Conservation (phyloP, 2,797 vertebrate genomes). For the Chrosomus eos region DNA sequence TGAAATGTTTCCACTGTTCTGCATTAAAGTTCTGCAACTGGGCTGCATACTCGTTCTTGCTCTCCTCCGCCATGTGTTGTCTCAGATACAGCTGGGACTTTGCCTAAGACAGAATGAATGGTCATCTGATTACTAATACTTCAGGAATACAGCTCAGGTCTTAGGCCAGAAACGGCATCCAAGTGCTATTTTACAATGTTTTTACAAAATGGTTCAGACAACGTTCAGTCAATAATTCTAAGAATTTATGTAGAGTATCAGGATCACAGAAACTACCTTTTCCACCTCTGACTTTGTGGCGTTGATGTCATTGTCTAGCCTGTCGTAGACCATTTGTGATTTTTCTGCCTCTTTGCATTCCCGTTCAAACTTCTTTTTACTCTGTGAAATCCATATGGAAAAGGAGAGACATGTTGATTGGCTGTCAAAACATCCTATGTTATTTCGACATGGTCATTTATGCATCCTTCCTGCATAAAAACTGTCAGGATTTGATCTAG, state of each 20-base stretch:
- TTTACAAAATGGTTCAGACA: not conserved
- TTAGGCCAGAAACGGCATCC: not conserved
- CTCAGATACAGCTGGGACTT: conserved; percentile 94
- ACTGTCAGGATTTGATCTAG: conserved; percentile 4
- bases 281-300: conserved; percentile 98
- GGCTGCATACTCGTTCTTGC: conserved; percentile 98
- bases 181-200: not conserved
- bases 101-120: conserved; percentile 76
- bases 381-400: conserved; percentile 76
- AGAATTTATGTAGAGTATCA: not conserved
- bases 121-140: conserved; percentile 37
- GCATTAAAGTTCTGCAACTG: conserved; percentile 96
- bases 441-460: too few relatives aligned
- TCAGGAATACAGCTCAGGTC: conserved; percentile 12
- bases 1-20: conserved; percentile 98
- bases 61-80: conserved; percentile 95
- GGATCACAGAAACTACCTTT: conserved; percentile 81
- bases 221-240: not conserved
- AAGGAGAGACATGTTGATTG: not conserved
- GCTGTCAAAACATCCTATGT: conserved; percentile 8
- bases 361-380: conserved; percentile 98
- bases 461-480: not conserved
- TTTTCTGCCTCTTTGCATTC: conserved; percentile 98
- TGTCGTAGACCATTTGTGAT: conserved; percentile 90
- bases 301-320: conserved; percentile 94